A percentile compares a stretch with the other conserved stretches of the same genome.
Conservation (phyloP, 2,797 vertebrate genomes). For the Sparus aurata region DNA sequence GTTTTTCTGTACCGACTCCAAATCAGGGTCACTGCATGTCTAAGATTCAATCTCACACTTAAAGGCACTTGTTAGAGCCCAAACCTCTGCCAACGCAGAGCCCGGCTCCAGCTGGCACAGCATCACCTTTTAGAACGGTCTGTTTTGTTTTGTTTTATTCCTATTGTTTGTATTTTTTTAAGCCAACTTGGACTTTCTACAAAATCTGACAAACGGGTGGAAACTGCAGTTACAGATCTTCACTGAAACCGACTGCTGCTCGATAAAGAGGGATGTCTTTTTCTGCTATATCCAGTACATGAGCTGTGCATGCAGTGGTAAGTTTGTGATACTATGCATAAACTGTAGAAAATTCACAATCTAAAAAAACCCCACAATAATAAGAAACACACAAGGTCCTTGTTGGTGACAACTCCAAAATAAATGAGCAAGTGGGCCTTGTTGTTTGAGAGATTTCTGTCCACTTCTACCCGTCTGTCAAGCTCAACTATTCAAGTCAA, state of each 20-base stretch:
- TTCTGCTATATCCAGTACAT: background rate
- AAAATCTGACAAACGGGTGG: background rate
- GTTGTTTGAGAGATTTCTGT: too few species aligned
- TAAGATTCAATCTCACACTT: slow-evolving; percentile 15
- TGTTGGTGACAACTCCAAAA: background rate
- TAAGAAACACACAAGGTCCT: background rate
- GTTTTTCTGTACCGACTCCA: background rate
- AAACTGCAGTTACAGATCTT: too few species aligned
- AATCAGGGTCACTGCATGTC: background rate
- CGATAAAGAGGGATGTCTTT: background rate
- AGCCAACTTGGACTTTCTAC: slow-evolving; percentile 16
- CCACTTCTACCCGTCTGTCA: too few species aligned
- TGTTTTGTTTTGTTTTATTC: background rate
- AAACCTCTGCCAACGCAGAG: slow-evolving; percentile 11
- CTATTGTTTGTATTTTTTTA: slow-evolving; percentile 23
- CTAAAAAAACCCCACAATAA: too few species aligned
- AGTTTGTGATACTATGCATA: background rate
- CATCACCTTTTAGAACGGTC: background rate
- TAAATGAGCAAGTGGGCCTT: background rate
- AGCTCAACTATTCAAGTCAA: too few species aligned
- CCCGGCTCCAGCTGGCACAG: slow-evolving; percentile 12
- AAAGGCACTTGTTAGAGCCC: background rate
- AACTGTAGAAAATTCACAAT: background rate
- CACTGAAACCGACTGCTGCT: background rate
- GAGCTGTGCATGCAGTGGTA: background rate